Base-by-base conservation (phyloP, 2,888 invertebrate species). In the Malthinus seriepunctatus region DNA sequence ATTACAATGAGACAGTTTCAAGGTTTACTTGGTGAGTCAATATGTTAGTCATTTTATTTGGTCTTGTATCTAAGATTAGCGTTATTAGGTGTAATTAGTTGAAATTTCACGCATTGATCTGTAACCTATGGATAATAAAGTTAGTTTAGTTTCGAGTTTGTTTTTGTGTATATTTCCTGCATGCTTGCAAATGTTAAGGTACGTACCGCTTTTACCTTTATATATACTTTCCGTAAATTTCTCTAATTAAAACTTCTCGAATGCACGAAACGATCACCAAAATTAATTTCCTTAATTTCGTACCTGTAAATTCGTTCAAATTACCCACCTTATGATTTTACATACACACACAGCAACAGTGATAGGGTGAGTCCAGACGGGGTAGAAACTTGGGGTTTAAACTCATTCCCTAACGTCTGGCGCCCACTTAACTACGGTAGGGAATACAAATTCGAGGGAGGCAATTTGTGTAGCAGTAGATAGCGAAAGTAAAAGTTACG, bases 361-460 rank as follows among this genome's bases (percentile, higher is more conserved):
- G 37, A 39, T 35, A 52, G 58, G 52, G 49, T 54, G 50, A 59
- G 44, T 50, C 51, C 60, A 55, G 54, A 60, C 60, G 39, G 55
- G 47, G 59, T 42, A 37, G 35, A 10, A 51, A 31, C 31, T 46
- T 39, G 39, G 44, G 55, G 55, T 33, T 32, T 8, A 10, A 11
- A 38, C 60, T 55, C 60, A 60, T 39, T 50, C 60, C 47, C 32
- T 35, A 15, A 37, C 37, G 60, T 60, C 60, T 60, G 60, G 55
- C 60, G 51, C 53, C 54, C 54, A 54, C 51, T 33, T 35, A 50
- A 39, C 54, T 54, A 47, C 59, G 32, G 37, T n/a, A 10, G 50
- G 53, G 46, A 49, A 52, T 52, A 47, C 44, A 48, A 59, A 45
- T 49, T 59, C 49, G 34, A 53, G 58, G 59, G 59, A 53, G 49